These are phyloP conservation scores for Hirudinaria manillensis DNA, from an alignment of 2,888 invertebrate species.

Conservation along the genomic window DNA sequence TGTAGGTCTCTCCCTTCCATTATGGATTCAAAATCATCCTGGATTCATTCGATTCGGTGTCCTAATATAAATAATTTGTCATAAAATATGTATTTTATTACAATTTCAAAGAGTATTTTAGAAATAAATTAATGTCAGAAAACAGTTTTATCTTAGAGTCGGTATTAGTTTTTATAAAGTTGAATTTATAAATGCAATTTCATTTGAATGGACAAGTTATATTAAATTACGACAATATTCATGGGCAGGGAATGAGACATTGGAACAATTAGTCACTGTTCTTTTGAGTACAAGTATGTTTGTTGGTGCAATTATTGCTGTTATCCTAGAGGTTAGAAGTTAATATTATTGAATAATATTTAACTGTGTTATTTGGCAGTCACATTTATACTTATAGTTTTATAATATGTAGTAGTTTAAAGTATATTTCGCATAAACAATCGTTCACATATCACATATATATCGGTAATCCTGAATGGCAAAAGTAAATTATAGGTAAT, in stretches of 20 bases:
- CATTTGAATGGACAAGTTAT: not conserved
- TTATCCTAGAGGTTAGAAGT: conserved; percentile 43
- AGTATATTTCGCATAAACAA: no score
- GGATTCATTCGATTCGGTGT: not conserved
- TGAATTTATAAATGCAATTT: not conserved
- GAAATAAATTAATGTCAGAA: no score
- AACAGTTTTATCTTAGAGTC: no score
- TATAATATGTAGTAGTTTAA: no score
- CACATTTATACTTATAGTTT: no score
- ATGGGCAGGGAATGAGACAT: conserved; percentile 16
- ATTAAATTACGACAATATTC: no score
- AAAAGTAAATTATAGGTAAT: no score
- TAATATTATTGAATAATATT: no score
- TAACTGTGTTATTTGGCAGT: no score
- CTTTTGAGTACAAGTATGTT: conserved; percentile 51
- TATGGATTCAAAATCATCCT: conserved; percentile 42
- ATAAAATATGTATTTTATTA: not conserved
- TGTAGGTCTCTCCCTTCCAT: conserved; percentile 64
- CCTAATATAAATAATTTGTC: not conserved
- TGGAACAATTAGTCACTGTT: conserved; percentile 41
- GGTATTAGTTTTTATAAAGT: not conserved
- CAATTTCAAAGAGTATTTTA: no score
- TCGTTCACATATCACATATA: no score
- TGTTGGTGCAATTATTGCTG: conserved; percentile 54
- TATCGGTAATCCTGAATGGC: no score